Conservation (phyloP, 2,888 invertebrate genomes). For the Papilio protenor region DNA sequence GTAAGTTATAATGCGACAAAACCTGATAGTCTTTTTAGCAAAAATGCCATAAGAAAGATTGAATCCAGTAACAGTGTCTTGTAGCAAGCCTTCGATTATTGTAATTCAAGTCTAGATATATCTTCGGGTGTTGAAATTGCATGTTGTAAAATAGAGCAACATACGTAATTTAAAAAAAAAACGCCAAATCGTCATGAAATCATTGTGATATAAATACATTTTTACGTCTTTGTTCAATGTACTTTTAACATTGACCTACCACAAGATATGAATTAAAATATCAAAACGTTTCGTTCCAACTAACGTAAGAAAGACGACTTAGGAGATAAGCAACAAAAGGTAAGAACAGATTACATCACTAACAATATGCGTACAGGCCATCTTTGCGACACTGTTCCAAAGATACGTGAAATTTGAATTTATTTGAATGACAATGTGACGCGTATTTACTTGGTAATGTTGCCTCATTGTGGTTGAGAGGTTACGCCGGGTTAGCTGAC, state of each 20-base stretch:
- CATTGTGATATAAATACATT: neutral
- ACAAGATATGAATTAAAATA: constrained; percentile 26
- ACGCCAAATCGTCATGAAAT: neutral
- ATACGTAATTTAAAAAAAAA: neutral
- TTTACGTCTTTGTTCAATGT: neutral
- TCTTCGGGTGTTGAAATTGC: neutral
- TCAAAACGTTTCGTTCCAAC: constrained; percentile 4
- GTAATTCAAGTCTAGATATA: neutral
- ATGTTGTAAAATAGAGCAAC: neutral
- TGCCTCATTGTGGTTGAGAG: constrained; percentile 65
- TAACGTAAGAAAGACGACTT: constrained; percentile 11
- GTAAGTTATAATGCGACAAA: neutral
- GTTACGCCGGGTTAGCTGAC: constrained; percentile 74
- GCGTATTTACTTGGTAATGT: constrained; percentile 77
- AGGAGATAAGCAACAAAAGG: constrained; percentile 30
- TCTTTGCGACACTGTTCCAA: constrained; percentile 64
- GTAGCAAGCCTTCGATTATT: neutral
- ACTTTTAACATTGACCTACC: constrained; percentile 34
- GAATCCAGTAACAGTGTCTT: neutral
- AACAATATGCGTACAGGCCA: constrained; percentile 55
- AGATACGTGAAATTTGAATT: constrained; percentile 71
- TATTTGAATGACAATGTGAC: constrained; percentile 79
- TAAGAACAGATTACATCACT: constrained; percentile 59
- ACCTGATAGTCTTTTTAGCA: too few relatives aligned
- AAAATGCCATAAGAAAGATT: neutral